phyloP scores from a whole-genome alignment of 2,113 vertebrate species.

The Colossoma macropomum region DNA sequence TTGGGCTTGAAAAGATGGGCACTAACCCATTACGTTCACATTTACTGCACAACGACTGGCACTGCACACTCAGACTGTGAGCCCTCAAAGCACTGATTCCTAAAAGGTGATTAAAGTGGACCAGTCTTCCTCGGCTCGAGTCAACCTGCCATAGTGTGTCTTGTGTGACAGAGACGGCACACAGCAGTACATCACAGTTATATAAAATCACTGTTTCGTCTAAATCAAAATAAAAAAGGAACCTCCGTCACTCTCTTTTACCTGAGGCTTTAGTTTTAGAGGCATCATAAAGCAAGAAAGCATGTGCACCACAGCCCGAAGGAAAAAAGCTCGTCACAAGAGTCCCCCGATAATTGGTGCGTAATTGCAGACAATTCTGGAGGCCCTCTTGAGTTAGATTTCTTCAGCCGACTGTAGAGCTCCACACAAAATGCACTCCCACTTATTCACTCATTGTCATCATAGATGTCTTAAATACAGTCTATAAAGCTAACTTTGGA shows the following conservation, averaged over 20 bases:
- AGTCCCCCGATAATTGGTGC: neutral
- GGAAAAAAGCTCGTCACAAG: neutral
- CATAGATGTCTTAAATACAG: neutral
- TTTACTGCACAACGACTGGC: conserved; percentile 16
- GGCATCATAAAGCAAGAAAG: conserved; percentile 1
- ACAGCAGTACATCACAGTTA: neutral
- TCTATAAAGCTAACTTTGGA: neutral
- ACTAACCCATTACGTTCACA: conserved; percentile 30
- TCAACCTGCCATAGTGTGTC: neutral
- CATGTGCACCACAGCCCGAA: conserved; percentile 3
- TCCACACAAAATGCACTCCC: neutral
- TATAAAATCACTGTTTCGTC: neutral
- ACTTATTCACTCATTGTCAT: neutral
- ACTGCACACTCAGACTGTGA: neutral
- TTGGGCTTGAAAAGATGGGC: conserved; percentile 38
- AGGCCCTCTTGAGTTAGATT: neutral
- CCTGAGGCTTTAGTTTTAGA: neutral
- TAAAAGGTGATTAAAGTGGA: conserved; percentile 16
- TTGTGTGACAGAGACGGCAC: neutral
- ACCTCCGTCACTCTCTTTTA: neutral
- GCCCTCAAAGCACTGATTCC: neutral
- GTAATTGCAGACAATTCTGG: neutral
- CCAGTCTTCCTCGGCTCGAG: neutral
- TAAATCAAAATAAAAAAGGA: neutral
- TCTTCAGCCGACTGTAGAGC: neutral